These are phyloP conservation scores for Euwallacea similis DNA, from an alignment of 1,140 invertebrate species.

Conservation along the genomic window DNA sequence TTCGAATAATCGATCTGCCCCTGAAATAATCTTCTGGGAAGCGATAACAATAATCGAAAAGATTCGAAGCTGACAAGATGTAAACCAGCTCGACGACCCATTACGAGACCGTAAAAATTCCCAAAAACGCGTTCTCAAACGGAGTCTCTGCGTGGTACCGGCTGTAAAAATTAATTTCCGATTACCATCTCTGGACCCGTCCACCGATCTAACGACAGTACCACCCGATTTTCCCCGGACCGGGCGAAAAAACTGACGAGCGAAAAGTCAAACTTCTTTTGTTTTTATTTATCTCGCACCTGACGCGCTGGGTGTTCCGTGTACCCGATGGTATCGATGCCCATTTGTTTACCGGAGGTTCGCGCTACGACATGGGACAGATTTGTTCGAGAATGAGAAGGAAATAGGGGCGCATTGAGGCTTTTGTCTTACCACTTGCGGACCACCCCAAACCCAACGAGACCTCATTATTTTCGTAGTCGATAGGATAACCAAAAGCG, in stretches of 20 bases:
- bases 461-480: too few species aligned
- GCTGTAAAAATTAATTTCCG: slow-evolving; percentile 29
- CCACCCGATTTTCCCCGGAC: too few species aligned
- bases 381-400: slow-evolving; percentile 5
- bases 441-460: too few species aligned
- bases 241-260: not conserved
- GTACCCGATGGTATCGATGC: slow-evolving; percentile 23
- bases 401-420: slow-evolving; percentile 15
- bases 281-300: slow-evolving; percentile 19
- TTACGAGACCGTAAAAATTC: slow-evolving; percentile 15
- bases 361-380: slow-evolving; percentile 19
- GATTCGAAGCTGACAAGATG: not conserved
- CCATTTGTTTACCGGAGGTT: slow-evolving; percentile 26
- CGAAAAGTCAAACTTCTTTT: not conserved
- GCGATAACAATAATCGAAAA: too few species aligned
- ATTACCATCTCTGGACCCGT: slow-evolving; percentile 22
- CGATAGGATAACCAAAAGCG: too few species aligned
- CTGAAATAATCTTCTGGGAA: too few species aligned
- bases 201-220: not conserved
- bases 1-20: too few species aligned
- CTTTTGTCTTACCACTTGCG: not conserved
- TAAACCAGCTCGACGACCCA: slow-evolving; percentile 6
- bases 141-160: slow-evolving; percentile 15
- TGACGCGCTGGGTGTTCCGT: slow-evolving; percentile 25
- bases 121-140: slow-evolving; percentile 2